Evolutionary conservation across 2,113 vertebrate species (phyloP).

Genomic region (Myrmecobius fasciatus): DNA sequence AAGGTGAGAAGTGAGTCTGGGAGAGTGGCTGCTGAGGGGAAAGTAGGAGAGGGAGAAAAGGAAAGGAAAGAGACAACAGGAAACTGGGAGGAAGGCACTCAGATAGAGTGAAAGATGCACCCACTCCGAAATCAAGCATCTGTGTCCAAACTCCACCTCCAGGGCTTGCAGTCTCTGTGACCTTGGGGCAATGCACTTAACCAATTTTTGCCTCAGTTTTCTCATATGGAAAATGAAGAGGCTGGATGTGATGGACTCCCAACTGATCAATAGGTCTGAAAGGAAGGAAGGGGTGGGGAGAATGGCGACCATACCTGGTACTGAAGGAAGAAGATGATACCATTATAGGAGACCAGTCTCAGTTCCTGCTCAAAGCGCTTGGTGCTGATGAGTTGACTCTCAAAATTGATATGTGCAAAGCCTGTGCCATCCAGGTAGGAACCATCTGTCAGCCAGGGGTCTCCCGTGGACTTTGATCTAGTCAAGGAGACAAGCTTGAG

Average conservation of each 20-base stretch:
- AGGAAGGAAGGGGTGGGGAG: neutral
- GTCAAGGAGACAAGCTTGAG: neutral
- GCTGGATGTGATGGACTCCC: neutral
- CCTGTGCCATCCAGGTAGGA: slow-evolving; percentile 94
- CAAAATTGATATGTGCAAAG: slow-evolving; percentile 87
- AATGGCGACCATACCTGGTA: slow-evolving; percentile 82
- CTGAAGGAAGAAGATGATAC: slow-evolving; percentile 91
- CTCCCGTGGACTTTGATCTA: slow-evolving; percentile 86
- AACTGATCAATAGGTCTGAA: neutral
- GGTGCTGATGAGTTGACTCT: slow-evolving; percentile 59
- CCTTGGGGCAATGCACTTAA: neutral
- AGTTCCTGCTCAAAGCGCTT: slow-evolving; percentile 92
- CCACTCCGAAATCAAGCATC: neutral
- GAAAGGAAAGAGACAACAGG: no score
- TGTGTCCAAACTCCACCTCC: neutral
- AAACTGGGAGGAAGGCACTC: neutral
- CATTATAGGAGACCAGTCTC: slow-evolving; percentile 88
- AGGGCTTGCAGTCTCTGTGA: neutral
- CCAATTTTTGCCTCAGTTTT: neutral
- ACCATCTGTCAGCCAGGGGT: slow-evolving; percentile 90
- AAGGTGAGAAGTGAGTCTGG: neutral
- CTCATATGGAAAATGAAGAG: neutral
- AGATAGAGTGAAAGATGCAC: neutral
- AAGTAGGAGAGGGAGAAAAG: neutral
- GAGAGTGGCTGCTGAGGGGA: neutral